These are phyloP conservation scores for Rousettus leschenaultii DNA, from an alignment of 2,113 vertebrate species.

Conservation along the genomic window DNA sequence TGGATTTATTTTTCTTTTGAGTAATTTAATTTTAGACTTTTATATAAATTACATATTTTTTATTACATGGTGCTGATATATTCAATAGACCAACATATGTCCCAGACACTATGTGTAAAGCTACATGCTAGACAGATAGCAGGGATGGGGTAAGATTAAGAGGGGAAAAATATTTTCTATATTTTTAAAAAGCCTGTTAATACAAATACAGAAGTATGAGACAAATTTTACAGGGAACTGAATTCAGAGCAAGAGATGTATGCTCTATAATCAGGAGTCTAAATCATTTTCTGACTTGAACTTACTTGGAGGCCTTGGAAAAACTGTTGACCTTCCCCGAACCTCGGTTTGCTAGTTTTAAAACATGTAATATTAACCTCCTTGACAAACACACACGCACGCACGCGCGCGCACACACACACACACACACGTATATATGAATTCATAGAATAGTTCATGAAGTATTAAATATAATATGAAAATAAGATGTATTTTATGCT, in stretches of 20 bases:
- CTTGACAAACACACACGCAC: background rate
- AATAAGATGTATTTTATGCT: background rate
- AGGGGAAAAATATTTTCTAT: background rate
- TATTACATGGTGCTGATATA: background rate
- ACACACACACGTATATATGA: background rate
- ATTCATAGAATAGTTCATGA: background rate
- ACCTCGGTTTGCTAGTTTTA: conserved; percentile 33
- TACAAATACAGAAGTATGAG: background rate
- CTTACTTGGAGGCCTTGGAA: background rate
- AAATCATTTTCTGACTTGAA: background rate
- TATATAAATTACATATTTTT: background rate
- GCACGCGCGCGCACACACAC: background rate
- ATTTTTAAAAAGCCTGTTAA: background rate
- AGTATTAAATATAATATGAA: background rate
- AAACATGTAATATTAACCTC: background rate
- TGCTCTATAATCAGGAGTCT: background rate
- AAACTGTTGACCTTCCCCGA: background rate
- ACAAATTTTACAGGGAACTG: background rate
- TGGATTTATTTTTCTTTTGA: background rate
- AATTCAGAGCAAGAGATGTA: background rate
- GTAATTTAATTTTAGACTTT: background rate
- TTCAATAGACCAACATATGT: background rate
- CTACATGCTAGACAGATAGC: background rate
- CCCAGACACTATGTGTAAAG: background rate
- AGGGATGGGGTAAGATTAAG: background rate